Conservation (phyloP, 2,797 vertebrate species). For the Schizopygopsis malacanthus region DNA sequence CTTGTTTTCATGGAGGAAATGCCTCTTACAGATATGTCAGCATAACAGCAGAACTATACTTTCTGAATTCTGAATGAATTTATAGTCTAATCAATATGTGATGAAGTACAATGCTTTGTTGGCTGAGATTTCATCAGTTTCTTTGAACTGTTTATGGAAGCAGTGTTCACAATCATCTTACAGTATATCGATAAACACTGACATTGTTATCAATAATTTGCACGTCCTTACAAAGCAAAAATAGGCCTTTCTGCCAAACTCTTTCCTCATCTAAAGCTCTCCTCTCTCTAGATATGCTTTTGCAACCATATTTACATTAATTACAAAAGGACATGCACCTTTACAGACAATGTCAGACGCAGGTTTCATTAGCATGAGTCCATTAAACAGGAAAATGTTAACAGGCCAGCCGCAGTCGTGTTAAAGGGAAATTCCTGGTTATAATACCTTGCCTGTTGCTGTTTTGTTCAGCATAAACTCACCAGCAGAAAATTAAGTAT, state of each 20-base stretch:
- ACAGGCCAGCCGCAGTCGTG: not conserved
- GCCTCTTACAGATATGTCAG: not conserved
- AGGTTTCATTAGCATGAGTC: constrained; percentile 1
- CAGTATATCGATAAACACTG: not conserved
- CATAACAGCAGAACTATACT: not conserved
- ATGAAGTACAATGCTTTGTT: not conserved
- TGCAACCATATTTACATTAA: not conserved
- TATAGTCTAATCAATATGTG: not conserved
- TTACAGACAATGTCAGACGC: not conserved
- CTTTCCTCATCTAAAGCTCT: not conserved
- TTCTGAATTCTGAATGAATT: constrained; percentile 5
- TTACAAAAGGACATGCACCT: not conserved
- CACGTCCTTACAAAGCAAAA: not conserved
- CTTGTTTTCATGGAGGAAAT: not conserved
- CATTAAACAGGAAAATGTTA: not conserved
- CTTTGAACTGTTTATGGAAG: not conserved
- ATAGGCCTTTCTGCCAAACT: not conserved
- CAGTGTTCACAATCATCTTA: not conserved
- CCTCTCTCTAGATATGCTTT: not conserved
- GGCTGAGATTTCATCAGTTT: not conserved
- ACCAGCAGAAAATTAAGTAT: constrained; percentile 1
- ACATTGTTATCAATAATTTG: not conserved
- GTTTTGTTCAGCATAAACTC: not conserved
- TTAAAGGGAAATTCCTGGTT: not conserved
- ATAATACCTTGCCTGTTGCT: not conserved